A percentile compares a stretch with the other conserved stretches of the same genome.
phyloP scores from a whole-genome alignment of 2,797 vertebrate genomes.

The Melanotaenia maccullochi region DNA sequence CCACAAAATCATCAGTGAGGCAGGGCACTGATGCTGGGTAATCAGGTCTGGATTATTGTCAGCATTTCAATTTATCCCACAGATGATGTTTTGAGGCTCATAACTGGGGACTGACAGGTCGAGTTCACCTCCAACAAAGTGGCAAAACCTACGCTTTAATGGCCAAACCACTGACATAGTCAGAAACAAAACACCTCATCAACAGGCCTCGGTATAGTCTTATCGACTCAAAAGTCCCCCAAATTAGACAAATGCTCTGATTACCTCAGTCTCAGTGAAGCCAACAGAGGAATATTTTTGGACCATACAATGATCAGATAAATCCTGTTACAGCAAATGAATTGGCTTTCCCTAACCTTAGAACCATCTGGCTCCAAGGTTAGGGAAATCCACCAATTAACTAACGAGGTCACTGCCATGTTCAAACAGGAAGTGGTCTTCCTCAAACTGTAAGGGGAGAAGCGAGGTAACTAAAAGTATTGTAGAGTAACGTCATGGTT shows the following conservation, averaged over 20 bases:
- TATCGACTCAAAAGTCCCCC: not conserved
- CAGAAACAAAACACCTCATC: not conserved
- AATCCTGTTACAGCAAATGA: not conserved
- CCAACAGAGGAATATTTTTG: conserved; percentile 1
- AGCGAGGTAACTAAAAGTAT: not conserved
- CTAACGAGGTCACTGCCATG: not conserved
- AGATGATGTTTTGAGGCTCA: not conserved
- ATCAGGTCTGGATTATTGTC: not conserved
- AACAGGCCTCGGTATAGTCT: not conserved
- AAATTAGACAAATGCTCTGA: not conserved
- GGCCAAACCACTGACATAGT: not conserved
- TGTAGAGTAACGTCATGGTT: not conserved
- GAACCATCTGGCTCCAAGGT: not conserved
- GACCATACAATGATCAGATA: not conserved
- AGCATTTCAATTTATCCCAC: not conserved
- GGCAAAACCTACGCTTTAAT: not conserved
- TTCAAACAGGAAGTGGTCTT: not conserved
- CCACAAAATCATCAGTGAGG: not conserved
- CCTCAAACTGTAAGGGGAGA: not conserved
- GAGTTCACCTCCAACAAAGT: not conserved
- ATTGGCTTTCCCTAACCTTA: not conserved
- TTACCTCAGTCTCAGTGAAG: not conserved
- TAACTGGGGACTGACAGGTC: not conserved
- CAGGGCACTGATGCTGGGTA: not conserved
- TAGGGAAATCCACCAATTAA: not conserved